phyloP scores from a whole-genome alignment of 2,797 vertebrate species.

The Rhinogobio ventralis region DNA sequence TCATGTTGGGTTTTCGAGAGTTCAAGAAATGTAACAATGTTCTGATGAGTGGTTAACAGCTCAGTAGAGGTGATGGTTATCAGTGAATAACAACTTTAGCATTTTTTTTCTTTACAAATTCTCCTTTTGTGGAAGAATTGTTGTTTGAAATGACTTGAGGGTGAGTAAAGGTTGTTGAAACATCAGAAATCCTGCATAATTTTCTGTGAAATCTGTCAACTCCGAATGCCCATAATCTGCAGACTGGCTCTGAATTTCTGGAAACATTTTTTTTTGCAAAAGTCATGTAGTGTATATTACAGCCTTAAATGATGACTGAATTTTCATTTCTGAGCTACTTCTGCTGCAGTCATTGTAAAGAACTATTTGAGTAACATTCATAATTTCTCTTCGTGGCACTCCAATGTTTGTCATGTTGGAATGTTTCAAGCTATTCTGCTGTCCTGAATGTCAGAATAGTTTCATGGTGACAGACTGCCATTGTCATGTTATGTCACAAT shows the following conservation, averaged over 20 bases:
- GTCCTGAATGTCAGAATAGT: neutral
- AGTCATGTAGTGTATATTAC: neutral
- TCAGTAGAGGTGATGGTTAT: neutral
- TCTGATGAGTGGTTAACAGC: neutral
- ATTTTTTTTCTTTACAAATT: neutral
- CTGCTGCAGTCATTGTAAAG: neutral
- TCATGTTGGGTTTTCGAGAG: neutral
- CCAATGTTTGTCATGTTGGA: neutral
- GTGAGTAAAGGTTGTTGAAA: neutral
- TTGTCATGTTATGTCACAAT: slow-evolving; percentile 9
- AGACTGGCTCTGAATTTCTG: no score
- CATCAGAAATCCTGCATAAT: neutral
- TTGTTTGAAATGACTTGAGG: neutral
- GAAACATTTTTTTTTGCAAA: no score
- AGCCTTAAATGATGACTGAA: neutral
- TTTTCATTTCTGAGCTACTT: neutral
- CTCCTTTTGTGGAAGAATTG: neutral
- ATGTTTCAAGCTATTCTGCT: neutral
- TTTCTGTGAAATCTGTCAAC: neutral
- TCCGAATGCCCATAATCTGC: neutral
- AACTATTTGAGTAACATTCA: neutral
- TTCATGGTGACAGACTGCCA: slow-evolving; percentile 9
- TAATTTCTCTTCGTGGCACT: neutral
- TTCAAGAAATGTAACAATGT: neutral
- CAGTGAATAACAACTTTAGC: neutral